Evolutionary conservation across 2,797 vertebrate genomes (phyloP).

Genomic region (Pantherophis vulpinus): DNA sequence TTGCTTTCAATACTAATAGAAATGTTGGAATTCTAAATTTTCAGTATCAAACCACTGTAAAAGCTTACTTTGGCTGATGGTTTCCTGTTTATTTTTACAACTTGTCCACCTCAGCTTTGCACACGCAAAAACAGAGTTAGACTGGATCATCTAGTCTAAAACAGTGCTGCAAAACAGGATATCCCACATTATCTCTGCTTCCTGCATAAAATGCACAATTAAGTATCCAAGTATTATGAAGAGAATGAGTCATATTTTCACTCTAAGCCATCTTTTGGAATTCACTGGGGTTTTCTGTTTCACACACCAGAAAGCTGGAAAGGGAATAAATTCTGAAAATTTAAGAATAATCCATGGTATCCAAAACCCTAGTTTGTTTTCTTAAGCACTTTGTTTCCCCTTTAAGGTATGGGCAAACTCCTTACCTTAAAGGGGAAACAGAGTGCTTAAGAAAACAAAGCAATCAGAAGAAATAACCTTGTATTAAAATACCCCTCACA

Average conservation of each 20-base stretch:
- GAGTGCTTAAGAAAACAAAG: constrained; percentile 27
- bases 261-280: background rate
- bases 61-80: background rate
- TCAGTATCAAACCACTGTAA: background rate
- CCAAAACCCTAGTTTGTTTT: background rate
- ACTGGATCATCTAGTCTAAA: background rate
- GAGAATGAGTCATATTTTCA: constrained; percentile 1
- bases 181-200: background rate
- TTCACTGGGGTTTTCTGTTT: constrained; percentile 15
- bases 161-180: constrained; percentile 16
- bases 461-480: constrained; percentile 15
- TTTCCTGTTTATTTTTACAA: constrained; percentile 1
- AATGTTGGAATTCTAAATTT: background rate
- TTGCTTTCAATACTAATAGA: background rate
- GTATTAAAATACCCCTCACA: background rate
- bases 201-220: constrained; percentile 7
- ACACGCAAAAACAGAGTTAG: background rate
- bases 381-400: no score
- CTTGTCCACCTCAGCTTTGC: background rate
- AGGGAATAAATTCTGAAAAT: constrained; percentile 13
- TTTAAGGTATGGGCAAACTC: no score
- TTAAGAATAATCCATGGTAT: constrained; percentile 10
- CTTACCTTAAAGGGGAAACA: constrained; percentile 30
- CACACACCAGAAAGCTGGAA: constrained; percentile 16
- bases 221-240: background rate